These are phyloP conservation scores for Orthosia incerta DNA, from an alignment of 2,888 invertebrate genomes.

Conservation along the genomic window DNA sequence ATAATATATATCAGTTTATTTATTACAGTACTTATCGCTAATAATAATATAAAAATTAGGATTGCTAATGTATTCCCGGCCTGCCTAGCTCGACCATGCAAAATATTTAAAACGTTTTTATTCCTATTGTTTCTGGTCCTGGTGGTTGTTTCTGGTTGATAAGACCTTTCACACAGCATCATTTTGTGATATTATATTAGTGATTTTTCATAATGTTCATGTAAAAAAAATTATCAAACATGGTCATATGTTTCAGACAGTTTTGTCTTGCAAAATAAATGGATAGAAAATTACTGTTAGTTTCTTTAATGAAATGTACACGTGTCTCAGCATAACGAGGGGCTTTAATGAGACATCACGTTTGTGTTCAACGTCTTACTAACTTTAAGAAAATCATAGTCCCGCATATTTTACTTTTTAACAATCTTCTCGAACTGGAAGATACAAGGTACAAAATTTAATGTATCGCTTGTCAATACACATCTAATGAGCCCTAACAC, in stretches of 20 bases:
- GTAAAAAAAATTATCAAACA: no score
- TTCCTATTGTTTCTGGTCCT: conserved; percentile 13
- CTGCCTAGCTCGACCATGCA: not conserved
- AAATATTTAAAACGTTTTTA: conserved; percentile 1
- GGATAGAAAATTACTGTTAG: not conserved
- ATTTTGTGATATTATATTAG: not conserved
- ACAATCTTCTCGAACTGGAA: no score
- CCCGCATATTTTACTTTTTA: not conserved
- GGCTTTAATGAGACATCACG: conserved; percentile 15
- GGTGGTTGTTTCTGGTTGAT: not conserved
- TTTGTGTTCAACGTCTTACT: not conserved
- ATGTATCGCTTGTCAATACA: no score
- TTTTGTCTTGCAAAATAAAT: conserved; percentile 2
- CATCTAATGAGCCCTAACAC: no score
- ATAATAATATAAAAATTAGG: not conserved
- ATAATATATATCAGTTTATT: not conserved
- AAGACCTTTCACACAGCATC: not conserved
- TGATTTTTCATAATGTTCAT: no score
- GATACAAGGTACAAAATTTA: no score
- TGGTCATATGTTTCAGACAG: no score
- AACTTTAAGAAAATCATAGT: conserved; percentile 19
- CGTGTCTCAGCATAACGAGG: conserved; percentile 23
- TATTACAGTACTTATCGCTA: conserved; percentile 10
- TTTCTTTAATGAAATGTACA: not conserved
- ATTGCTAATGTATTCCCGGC: not conserved